Percentiles rank a stretch among this genome's conserved stretches.
phyloP scores from a whole-genome alignment of 2,797 vertebrate species.

The Hylomyscus alleni region DNA sequence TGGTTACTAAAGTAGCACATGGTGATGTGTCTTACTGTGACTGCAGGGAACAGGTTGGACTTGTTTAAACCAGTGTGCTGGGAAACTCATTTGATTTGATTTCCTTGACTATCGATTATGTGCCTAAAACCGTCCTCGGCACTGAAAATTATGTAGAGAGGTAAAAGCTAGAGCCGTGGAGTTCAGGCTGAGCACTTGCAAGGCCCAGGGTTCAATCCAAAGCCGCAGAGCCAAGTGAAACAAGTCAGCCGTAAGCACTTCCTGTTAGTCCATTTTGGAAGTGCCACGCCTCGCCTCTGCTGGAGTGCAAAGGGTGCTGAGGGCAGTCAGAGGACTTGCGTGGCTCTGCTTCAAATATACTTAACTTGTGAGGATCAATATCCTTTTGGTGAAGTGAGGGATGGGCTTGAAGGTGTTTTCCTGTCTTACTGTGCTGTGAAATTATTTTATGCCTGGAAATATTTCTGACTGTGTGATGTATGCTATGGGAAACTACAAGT shows the following conservation, averaged over 20 bases:
- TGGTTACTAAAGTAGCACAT: not conserved
- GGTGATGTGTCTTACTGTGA: not conserved
- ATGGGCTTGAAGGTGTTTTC: not conserved
- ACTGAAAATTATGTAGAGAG: constrained; percentile 35
- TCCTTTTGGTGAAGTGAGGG: not conserved
- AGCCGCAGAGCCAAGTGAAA: not conserved
- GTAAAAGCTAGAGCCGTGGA: constrained; percentile 51
- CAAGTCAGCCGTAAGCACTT: not conserved
- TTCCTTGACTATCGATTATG: constrained; percentile 64
- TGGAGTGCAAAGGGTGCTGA: not conserved
- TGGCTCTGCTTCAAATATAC: not conserved
- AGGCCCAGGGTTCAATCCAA: not conserved
- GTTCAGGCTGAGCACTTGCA: not conserved
- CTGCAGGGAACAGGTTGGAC: not conserved
- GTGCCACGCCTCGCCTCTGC: not conserved
- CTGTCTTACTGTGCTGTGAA: constrained; percentile 22
- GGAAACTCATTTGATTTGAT: constrained; percentile 56
- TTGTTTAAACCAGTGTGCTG: constrained; percentile 49
- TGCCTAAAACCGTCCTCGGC: constrained; percentile 51
- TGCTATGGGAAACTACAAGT: not conserved
- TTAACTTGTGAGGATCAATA: not conserved
- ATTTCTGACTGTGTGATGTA: constrained; percentile 14
- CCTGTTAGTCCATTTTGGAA: constrained; percentile 7
- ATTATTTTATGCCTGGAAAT: constrained; percentile 28
- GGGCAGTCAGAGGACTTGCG: not conserved